Conservation (phyloP, 2,888 invertebrate genomes). For the Stenichneumon culpator region DNA sequence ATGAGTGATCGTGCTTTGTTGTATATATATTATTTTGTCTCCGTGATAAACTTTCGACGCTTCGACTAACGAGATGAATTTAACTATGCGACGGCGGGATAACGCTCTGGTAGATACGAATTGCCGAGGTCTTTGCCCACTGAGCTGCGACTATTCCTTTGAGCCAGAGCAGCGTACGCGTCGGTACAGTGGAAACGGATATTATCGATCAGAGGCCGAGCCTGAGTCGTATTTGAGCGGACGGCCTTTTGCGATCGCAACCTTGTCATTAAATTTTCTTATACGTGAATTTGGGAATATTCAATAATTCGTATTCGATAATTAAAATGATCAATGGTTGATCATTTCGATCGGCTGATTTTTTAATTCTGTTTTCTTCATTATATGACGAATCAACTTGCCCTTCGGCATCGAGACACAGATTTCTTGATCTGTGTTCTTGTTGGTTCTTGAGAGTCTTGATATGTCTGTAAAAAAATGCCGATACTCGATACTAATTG, state of each 20-base stretch:
- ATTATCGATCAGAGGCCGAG: constrained; percentile 62
- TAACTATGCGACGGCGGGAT: not conserved
- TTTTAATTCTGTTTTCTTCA: too few species aligned
- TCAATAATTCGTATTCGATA: too few species aligned
- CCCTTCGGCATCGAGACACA: too few species aligned
- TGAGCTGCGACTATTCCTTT: constrained; percentile 39
- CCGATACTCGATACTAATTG: too few species aligned
- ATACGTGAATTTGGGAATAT: too few species aligned
- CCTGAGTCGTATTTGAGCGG: constrained; percentile 50
- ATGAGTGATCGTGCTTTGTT: not conserved
- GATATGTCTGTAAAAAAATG: too few species aligned
- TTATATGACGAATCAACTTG: too few species aligned
- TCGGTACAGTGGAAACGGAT: constrained; percentile 59
- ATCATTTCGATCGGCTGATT: too few species aligned
- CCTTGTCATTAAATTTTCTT: not conserved
- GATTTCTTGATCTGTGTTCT: too few species aligned
- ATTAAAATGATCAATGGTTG: too few species aligned
- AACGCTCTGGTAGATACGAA: not conserved
- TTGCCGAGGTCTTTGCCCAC: constrained; percentile 17
- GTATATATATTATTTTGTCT: not conserved
- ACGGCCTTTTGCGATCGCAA: constrained; percentile 28
- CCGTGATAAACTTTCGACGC: not conserved
- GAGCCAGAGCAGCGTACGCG: constrained; percentile 27
- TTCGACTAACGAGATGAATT: constrained; percentile 3
- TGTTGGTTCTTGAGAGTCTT: too few species aligned